A percentile compares a stretch with the other conserved stretches of the same genome.
These are phyloP conservation scores for Alethe castanea DNA, from an alignment of 2,113 vertebrate species.

Conservation along the genomic window DNA sequence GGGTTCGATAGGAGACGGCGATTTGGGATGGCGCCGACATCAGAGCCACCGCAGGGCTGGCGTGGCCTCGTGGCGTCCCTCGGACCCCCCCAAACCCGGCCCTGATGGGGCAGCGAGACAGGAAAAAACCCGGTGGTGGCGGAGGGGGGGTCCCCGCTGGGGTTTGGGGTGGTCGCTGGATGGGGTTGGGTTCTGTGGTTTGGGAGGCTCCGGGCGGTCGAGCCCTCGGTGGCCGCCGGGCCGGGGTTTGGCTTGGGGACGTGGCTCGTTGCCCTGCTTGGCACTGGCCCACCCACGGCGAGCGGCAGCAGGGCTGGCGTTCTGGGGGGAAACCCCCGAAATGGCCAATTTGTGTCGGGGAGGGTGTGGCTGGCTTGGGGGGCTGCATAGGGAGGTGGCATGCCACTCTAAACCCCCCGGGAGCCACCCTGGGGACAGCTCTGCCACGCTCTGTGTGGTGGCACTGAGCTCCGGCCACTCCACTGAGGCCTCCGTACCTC, in stretches of 20 bases:
- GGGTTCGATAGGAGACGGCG: constrained; percentile 70
- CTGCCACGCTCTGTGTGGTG: neutral
- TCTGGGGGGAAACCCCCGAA: neutral
- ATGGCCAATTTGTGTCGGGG: neutral
- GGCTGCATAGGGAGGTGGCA: neutral
- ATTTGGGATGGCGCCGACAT: constrained; percentile 84
- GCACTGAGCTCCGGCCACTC: neutral
- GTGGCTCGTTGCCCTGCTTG: neutral
- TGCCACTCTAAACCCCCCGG: accelerated
- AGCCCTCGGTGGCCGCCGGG: neutral
- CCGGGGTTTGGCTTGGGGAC: neutral
- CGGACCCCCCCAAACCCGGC: neutral
- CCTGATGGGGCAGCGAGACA: neutral
- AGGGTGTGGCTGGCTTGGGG: neutral
- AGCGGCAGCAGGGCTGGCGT: neutral
- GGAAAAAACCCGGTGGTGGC: neutral
- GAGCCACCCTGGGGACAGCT: neutral
- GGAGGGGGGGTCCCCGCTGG: neutral
- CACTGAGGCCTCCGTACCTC: neutral
- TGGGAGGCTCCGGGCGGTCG: constrained; percentile 27
- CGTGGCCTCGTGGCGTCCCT: constrained; percentile 63
- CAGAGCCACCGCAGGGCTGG: constrained; percentile 88
- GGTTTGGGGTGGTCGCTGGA: neutral
- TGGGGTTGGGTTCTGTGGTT: neutral
- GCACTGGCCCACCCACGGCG: constrained; percentile 8